Evolutionary conservation across 2,113 vertebrate species (phyloP).

Genomic region (Smithornis capensis): DNA sequence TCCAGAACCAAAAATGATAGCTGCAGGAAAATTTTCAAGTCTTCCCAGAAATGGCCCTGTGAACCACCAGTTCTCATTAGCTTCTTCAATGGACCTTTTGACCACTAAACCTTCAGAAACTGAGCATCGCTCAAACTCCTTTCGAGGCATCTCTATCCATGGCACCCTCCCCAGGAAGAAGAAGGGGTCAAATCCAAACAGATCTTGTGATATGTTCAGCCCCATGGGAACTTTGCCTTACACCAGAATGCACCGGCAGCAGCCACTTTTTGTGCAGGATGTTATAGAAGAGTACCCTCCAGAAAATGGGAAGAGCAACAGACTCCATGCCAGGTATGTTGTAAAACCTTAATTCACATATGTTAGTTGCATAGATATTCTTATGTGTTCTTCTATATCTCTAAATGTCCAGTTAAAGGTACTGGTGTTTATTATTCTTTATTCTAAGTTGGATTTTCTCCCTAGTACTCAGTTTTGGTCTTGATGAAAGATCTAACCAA

Average conservation of each 20-base stretch:
- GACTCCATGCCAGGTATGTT: constrained; percentile 78
- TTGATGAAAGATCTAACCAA: neutral
- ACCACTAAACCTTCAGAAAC: constrained; percentile 75
- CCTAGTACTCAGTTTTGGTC: neutral
- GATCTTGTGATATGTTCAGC: constrained; percentile 71
- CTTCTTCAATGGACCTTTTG: constrained; percentile 93
- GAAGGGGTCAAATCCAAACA: constrained; percentile 71
- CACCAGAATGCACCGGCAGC: constrained; percentile 59
- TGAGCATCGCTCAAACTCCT: constrained; percentile 67
- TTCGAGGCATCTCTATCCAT: constrained; percentile 88
- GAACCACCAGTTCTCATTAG: constrained; percentile 78
- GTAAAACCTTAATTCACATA: neutral
- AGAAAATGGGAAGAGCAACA: constrained; percentile 48
- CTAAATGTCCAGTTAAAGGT: neutral
- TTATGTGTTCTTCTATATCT: neutral
- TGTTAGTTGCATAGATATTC: neutral
- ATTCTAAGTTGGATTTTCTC: neutral
- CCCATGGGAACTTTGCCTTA: constrained; percentile 62
- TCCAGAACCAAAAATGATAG: constrained; percentile 89
- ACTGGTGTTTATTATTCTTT: neutral
- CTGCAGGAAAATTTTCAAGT: constrained; percentile 91
- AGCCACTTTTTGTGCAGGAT: constrained; percentile 72
- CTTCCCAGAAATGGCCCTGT: constrained; percentile 81
- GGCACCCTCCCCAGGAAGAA: constrained; percentile 94
- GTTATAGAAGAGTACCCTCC: constrained; percentile 77